Percentiles rank a stretch among this genome's conserved stretches.
phyloP scores from a whole-genome alignment of 2,113 vertebrate genomes.

The Osmerus eperlanus region DNA sequence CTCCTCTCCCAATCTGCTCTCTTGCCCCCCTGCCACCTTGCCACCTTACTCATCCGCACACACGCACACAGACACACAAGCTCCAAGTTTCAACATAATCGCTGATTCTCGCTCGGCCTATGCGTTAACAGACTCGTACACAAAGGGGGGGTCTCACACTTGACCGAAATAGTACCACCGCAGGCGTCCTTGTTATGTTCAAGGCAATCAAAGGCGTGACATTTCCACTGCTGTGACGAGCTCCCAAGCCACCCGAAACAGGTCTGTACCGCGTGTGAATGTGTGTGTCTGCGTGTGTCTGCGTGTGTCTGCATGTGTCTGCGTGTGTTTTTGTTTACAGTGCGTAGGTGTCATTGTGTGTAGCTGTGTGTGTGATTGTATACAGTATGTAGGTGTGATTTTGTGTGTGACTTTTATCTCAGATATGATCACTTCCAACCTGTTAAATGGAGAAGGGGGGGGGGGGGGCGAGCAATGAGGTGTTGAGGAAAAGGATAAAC shows the following conservation, averaged over 20 bases:
- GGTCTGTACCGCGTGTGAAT: neutral
- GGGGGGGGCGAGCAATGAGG: neutral
- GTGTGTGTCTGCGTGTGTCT: conserved; percentile 9
- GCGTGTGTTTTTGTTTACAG: conserved; percentile 16
- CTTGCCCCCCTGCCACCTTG: conserved; percentile 35
- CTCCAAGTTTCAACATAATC: neutral
- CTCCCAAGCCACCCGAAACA: conserved; percentile 14
- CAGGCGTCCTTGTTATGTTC: conserved; percentile 29
- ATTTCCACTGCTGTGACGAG: conserved; percentile 46
- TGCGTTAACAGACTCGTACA: conserved; percentile 4
- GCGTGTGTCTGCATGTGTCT: conserved; percentile 7
- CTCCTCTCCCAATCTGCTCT: conserved; percentile 56
- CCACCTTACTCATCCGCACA: conserved; percentile 15
- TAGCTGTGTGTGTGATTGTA: conserved; percentile 3
- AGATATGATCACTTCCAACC: neutral
- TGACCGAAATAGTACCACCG: conserved; percentile 47
- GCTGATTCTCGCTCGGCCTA: neutral
- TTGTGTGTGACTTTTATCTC: neutral
- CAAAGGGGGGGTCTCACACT: conserved; percentile 37
- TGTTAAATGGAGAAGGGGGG: neutral
- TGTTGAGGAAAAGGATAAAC: neutral
- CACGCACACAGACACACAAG: conserved; percentile 18
- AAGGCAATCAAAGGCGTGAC: conserved; percentile 60
- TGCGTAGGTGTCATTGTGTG: conserved; percentile 6
- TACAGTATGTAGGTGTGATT: conserved; percentile 8